phyloP scores from a whole-genome alignment of 35 echinoderm and acorn worm genomes.

The Chiridota heheva region DNA sequence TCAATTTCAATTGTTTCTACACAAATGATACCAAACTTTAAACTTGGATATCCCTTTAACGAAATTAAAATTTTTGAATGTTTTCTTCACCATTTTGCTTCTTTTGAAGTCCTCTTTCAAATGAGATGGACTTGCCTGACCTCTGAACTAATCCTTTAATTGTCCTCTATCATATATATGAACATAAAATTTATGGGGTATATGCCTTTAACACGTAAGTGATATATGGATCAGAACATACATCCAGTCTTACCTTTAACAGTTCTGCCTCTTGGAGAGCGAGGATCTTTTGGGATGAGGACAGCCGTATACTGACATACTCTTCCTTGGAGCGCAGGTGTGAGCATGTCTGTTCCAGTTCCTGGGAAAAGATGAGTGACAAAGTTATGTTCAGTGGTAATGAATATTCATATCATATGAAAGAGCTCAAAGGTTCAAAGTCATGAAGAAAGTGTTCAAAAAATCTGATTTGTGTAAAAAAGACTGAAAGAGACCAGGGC shows the following conservation, averaged over 20 bases:
- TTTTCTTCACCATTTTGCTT: no score
- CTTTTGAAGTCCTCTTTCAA: no score
- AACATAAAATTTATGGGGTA: no score
- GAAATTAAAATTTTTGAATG: no score
- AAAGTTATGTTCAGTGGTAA: neutral
- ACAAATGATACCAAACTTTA: no score
- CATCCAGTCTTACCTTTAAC: conserved; percentile 30
- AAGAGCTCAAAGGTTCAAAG: neutral
- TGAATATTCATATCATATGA: neutral
- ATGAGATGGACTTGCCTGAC: no score
- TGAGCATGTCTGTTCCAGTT: neutral
- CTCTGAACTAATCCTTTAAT: no score
- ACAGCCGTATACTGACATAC: conserved; percentile 25
- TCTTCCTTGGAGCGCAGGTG: conserved; percentile 15
- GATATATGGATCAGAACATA: no score
- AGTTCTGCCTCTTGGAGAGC: conserved; percentile 32
- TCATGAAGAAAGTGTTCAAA: neutral
- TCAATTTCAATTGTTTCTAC: no score
- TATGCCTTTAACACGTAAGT: no score
- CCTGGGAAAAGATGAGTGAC: conserved; percentile 3
- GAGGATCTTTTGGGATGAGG: conserved; percentile 26
- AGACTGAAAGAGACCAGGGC: neutral
- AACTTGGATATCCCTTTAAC: no score
- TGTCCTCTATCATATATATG: no score
- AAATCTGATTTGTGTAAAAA: neutral